phyloP scores from a whole-genome alignment of 2,113 vertebrate species.

The Oncorhynchus masou region DNA sequence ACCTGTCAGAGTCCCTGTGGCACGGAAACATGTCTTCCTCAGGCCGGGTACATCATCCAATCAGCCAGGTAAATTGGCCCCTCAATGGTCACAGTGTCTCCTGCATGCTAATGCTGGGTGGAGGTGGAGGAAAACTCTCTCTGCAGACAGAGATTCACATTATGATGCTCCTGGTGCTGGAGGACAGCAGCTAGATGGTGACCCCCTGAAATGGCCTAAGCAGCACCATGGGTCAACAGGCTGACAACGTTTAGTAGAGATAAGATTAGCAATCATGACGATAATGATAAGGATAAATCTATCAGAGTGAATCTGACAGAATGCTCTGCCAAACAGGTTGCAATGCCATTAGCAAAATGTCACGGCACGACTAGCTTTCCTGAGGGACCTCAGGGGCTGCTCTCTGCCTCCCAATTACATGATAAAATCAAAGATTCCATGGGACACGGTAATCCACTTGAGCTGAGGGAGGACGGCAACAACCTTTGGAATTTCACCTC shows the following conservation, averaged over 20 bases:
- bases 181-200: constrained; percentile 13
- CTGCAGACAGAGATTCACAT: constrained; percentile 45
- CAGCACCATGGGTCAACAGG: constrained; percentile 49
- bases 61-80: constrained; percentile 67
- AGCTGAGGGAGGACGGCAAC: not conserved
- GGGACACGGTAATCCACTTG: constrained; percentile 27
- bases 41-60: constrained; percentile 62
- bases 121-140: constrained; percentile 36
- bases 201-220: constrained; percentile 31
- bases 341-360: constrained; percentile 67
- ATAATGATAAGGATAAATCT: constrained; percentile 53
- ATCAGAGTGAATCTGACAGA: constrained; percentile 47
- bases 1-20: constrained; percentile 23
- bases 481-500: constrained; percentile 18
- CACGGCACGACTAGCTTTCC: constrained; percentile 55
- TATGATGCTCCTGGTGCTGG: constrained; percentile 41
- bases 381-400: constrained; percentile 39
- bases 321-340: constrained; percentile 48
- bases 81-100: constrained; percentile 47
- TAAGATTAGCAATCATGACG: constrained; percentile 49
- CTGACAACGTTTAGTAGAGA: constrained; percentile 53
- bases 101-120: constrained; percentile 64
- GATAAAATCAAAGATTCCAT: constrained; percentile 49
- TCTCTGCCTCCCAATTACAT: constrained; percentile 48
- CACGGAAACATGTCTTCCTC: constrained; percentile 47